Percentiles rank a stretch among this genome's conserved stretches.
phyloP scores from a whole-genome alignment of 2,797 vertebrate species.

The Pantherophis alleghaniensis region DNA sequence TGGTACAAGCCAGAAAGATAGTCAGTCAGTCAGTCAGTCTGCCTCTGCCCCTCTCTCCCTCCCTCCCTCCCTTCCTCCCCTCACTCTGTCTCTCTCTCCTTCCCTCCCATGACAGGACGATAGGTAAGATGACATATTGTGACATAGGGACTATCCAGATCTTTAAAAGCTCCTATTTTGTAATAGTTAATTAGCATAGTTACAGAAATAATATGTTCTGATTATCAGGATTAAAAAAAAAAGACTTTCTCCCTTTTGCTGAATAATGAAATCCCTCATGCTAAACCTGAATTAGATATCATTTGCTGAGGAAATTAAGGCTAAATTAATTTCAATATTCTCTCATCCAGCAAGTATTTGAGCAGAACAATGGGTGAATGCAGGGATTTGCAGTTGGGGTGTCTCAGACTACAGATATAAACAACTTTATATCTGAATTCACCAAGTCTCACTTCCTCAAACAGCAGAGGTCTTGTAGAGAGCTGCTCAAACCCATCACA shows the following conservation, averaged over 20 bases:
- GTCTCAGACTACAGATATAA: not conserved
- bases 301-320: not conserved
- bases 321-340: not conserved
- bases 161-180: not conserved
- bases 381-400: not conserved
- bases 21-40: not conserved
- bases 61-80: too few species aligned
- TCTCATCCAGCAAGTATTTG: not conserved
- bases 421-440: not conserved
- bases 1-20: rapidly evolving
- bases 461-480: not conserved
- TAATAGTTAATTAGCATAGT: not conserved
- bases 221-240: conserved; percentile 5
- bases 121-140: not conserved
- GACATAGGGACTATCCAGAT: rapidly evolving
- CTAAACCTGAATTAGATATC: not conserved
- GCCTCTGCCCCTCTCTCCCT: too few species aligned
- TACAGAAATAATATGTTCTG: not conserved
- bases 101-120: rapidly evolving
- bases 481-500: not conserved
- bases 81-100: not conserved
- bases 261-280: not conserved
- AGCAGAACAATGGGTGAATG: not conserved
- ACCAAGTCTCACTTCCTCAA: not conserved
- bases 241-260: not conserved